phyloP scores from a whole-genome alignment of 2,888 invertebrate genomes.

The Penaeus monodon region DNA sequence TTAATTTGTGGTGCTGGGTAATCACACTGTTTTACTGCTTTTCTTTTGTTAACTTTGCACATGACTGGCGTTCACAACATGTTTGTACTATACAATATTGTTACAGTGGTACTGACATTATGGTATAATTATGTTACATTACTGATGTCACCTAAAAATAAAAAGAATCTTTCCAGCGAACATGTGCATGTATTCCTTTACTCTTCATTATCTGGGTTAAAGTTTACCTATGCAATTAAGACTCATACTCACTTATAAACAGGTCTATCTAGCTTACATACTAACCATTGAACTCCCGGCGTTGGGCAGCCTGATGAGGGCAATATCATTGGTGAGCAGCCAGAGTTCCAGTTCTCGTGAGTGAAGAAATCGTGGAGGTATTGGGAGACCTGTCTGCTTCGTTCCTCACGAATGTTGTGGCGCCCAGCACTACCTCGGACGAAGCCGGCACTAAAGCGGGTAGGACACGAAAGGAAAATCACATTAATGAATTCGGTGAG shows the following conservation, averaged over 20 bases:
- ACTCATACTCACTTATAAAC: too few species aligned
- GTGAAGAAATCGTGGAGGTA: conserved; percentile 20
- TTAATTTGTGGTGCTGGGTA: too few species aligned
- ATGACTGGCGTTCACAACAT: not conserved
- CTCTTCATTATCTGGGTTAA: not conserved
- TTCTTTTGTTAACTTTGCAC: too few species aligned
- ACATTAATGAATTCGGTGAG: too few species aligned
- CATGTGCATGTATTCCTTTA: too few species aligned
- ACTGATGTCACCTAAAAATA: not conserved
- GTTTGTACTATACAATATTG: too few species aligned
- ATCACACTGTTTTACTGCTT: too few species aligned
- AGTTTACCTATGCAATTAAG: too few species aligned
- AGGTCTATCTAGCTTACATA: not conserved
- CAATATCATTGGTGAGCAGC: conserved; percentile 31
- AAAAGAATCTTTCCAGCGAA: too few species aligned
- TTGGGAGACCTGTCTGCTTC: conserved; percentile 29
- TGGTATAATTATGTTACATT: not conserved
- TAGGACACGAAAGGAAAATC: too few species aligned
- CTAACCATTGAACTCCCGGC: conserved; percentile 27
- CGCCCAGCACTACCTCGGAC: conserved; percentile 59
- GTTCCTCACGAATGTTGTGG: conserved; percentile 50
- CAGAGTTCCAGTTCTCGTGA: conserved; percentile 38
- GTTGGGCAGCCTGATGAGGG: conserved; percentile 37
- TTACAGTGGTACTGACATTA: not conserved
- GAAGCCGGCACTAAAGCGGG: conserved; percentile 13